Evolutionary conservation across 2,888 invertebrate genomes (phyloP), one percentile per base, ranked within the genome.

Genomic region (Chironomus tentans): DNA sequence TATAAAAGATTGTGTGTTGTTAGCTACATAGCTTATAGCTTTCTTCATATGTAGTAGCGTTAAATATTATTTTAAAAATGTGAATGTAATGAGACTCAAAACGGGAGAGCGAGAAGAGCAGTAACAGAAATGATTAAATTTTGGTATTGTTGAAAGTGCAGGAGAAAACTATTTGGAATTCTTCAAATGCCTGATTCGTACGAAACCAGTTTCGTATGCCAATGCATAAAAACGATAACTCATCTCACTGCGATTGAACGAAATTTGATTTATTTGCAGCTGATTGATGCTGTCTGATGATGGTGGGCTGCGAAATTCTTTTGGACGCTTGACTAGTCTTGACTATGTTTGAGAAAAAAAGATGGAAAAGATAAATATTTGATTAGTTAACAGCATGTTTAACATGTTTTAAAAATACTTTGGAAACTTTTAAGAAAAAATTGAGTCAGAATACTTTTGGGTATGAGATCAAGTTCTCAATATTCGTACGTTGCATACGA

Each of bases 131-230:
- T 10, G 10, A 15, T 3, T 56, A 18, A 18, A 56, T 56, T 56
- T 56, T 56, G 56, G 18, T 18, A 18, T 56, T 18, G 15, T 56
- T 18, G 56, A 56, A 56, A 56, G 56, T 15, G 56, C 56, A 56
- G 18, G 56, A 56, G 56, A 65, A 65, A 65, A 65, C 65, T 65
- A 62, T 62, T 62, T 71, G 22, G n/a, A 71, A 71, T 71, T 61
- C 48, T 74, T 74, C 24, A 68, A 68, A 50, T 68, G 38, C 48
- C 65, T 76, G 50, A 77, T 75, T 69, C 73, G 21, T 74, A 77
- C 56, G 28, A 84, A 78, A 18, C 84, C 84, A 77, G 82, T 82
- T 76, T 83, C 82, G 71, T 82, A 82, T 10, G 83, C 84, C 18
- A 80, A 77, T 10, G 83, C 83, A 68, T 81, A 76, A 77, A 82